phyloP scores from a whole-genome alignment of 2,797 vertebrate species.

The Peromyscus melanophrys region DNA sequence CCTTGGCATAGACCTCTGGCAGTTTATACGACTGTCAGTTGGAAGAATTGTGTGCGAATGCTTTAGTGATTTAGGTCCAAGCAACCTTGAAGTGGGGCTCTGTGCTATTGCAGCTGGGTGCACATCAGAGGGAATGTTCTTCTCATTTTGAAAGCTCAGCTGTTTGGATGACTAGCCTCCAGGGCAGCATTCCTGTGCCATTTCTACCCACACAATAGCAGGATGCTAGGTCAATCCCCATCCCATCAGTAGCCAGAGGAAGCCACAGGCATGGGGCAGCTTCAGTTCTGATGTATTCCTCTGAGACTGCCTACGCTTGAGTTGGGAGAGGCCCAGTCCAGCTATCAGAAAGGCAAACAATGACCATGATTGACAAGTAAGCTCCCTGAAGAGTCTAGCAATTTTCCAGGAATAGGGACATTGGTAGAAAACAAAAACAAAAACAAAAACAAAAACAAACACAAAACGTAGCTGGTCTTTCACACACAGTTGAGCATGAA shows the following conservation, averaged over 20 bases:
- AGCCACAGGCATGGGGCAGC: not conserved
- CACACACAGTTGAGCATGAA: not conserved
- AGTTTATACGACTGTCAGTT: not conserved
- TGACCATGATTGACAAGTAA: not conserved
- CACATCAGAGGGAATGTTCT: not conserved
- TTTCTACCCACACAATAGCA: not conserved
- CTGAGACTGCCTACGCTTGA: not conserved
- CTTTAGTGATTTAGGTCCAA: not conserved
- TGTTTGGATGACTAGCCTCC: not conserved
- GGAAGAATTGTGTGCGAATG: not conserved
- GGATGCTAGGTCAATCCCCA: not conserved
- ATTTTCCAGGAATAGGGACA: constrained; percentile 9
- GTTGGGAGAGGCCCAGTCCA: not conserved
- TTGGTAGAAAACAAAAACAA: not conserved
- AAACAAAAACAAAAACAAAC: not conserved
- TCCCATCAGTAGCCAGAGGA: not conserved
- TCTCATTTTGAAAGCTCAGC: not conserved
- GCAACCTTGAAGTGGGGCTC: not conserved
- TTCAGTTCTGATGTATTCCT: not conserved
- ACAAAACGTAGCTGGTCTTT: not conserved
- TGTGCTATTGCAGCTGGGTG: not conserved
- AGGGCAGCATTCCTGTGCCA: not conserved
- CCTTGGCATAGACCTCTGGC: not conserved
- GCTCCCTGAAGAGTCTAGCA: not conserved
- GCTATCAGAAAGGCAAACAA: not conserved